Percentiles rank a stretch among this genome's conserved stretches.
These are phyloP conservation scores for Camptogramma bilineatum DNA, from an alignment of 2,888 invertebrate genomes.

Conservation along the genomic window DNA sequence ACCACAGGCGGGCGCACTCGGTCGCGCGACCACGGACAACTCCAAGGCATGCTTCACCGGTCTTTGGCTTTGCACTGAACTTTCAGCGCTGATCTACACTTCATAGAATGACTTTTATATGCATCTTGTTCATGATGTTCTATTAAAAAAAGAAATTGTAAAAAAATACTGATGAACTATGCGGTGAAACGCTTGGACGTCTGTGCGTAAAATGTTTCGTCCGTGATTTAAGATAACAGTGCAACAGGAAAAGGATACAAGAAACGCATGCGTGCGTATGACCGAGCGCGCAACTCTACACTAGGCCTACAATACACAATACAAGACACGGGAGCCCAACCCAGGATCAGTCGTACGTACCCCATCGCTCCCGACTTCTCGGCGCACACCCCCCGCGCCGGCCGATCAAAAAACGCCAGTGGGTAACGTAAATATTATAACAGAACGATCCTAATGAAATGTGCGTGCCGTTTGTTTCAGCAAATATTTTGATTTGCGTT, in stretches of 20 bases:
- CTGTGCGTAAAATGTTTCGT: conserved; percentile 25
- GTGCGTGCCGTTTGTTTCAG: conserved; percentile 36
- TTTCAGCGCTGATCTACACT: conserved; percentile 47
- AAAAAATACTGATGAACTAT: not conserved
- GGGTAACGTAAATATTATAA: conserved; percentile 46
- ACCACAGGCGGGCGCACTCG: conserved; percentile 67
- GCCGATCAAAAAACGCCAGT: conserved; percentile 43
- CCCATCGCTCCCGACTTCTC: conserved; percentile 54
- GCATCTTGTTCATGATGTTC: not conserved
- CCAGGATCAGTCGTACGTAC: conserved; percentile 54
- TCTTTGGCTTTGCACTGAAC: conserved; percentile 60
- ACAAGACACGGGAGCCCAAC: conserved; percentile 42
- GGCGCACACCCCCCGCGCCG: conserved; percentile 64
- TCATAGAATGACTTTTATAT: not conserved
- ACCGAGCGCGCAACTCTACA: conserved; percentile 66
- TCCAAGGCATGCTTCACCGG: conserved; percentile 73
- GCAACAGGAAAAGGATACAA: conserved; percentile 60
- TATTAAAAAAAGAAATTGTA: not conserved
- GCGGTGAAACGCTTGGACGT: conserved; percentile 5
- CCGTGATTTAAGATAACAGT: conserved; percentile 41
- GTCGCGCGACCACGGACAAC: conserved; percentile 78
- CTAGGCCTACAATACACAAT: conserved; percentile 60
- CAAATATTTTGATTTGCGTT: conserved; percentile 28
- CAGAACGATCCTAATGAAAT: conserved; percentile 37
- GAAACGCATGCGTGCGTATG: conserved; percentile 75